Conservation (phyloP, 2,888 invertebrate genomes). For the Trypoxylon attenuatum region DNA sequence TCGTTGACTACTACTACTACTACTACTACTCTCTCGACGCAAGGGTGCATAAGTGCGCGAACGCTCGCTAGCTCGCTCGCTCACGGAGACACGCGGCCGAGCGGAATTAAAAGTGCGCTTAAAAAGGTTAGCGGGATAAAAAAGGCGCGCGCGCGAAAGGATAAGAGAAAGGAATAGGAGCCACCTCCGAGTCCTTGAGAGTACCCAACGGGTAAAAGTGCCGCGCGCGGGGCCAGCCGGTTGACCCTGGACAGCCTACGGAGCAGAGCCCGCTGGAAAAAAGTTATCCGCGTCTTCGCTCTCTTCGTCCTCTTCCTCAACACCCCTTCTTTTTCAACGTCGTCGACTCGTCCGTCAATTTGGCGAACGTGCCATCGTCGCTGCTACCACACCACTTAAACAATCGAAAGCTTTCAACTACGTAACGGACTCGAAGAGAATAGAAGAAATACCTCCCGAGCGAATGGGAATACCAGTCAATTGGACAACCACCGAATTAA, state of each 20-base stretch:
- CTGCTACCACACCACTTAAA: no score
- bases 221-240: slow-evolving; percentile 69
- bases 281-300: slow-evolving; percentile 42
- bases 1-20: neutral
- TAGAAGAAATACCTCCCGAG: no score
- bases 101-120: slow-evolving; percentile 68
- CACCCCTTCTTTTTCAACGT: slow-evolving; percentile 9
- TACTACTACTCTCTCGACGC: neutral
- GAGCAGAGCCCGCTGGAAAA: slow-evolving; percentile 55
- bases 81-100: slow-evolving; percentile 48
- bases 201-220: slow-evolving; percentile 72
- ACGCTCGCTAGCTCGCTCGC: no score
- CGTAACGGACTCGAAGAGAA: no score
- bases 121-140: slow-evolving; percentile 71
- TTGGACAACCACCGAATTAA: no score
- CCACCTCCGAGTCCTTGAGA: slow-evolving; percentile 72
- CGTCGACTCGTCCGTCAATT: slow-evolving; percentile 2
- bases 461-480: no score
- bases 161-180: slow-evolving; percentile 74
- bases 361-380: no score
- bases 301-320: slow-evolving; percentile 26
- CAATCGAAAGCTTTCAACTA: no score
- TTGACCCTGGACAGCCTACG: slow-evolving; percentile 70
- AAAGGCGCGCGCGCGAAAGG: slow-evolving; percentile 71
- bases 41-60: slow-evolving; percentile 3